Evolutionary conservation across 2,113 vertebrate species (phyloP), one percentile per base, ranked within the genome.

Genomic region (Uropsilus gracilis): DNA sequence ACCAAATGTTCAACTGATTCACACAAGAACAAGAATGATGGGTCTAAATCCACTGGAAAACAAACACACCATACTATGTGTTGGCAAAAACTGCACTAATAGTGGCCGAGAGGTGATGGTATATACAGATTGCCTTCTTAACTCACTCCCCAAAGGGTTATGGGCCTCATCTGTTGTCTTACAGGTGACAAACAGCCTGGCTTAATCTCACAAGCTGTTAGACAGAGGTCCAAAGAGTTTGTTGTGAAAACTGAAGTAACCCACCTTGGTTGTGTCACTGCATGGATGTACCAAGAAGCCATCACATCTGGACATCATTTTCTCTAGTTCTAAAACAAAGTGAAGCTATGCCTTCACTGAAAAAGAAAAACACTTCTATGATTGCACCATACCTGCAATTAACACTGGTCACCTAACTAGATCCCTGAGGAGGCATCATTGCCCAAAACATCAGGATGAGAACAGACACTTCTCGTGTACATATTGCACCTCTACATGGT

Each of bases 1-100:
- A 91, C 53, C 91, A 81, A 85, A 94, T 87, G 81, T 81, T 94
- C 95, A 94, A 89, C 55, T 57, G 72, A 86, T 39, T 91, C 48
- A 68, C 37, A 77, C 9, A 88, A 17, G 37, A 86, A 46, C n/a
- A 85, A 73, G 34, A 95, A 87, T 30, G 66, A 61, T 8, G 34
- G 6, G 20, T 44, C 37, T 53, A 90, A 75, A 89, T 2, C 64
- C 18, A 86, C 0, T 50, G 57, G 46, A n/a, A 85, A 87, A 42
- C 55, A 94, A 91, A 68, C 26, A 37, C 37, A 46, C 11, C 16
- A 77, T 32, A 61, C 28, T 72, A 14, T 14, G 17, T 37, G 37
- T 81, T 66, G 90, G 71, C 32, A 69, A 87, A 82, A 0, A 46
- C 12, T 44, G 44, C 53, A 17, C 16, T 28, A 12, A 32, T 6